These are phyloP conservation scores for Ameiurus melas DNA, from an alignment of 2,113 vertebrate species.

Conservation along the genomic window DNA sequence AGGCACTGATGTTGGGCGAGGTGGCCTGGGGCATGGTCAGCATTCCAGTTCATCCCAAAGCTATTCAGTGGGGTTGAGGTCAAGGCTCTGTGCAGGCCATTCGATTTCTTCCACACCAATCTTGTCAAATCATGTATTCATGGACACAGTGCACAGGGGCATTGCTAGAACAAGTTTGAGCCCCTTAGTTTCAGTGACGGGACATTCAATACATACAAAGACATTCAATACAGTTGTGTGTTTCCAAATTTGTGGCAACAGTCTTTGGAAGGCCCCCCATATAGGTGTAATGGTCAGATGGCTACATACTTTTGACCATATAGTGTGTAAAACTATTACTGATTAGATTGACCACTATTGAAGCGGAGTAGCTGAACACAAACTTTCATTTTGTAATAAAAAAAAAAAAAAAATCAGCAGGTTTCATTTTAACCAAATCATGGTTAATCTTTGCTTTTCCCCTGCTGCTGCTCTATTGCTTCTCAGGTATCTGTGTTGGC, in stretches of 20 bases:
- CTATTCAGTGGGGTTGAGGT: too few species aligned
- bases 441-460: background rate
- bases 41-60: too few species aligned
- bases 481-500: constrained; percentile 80
- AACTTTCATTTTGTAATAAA: background rate
- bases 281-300: background rate
- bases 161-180: background rate
- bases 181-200: background rate
- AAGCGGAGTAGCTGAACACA: background rate
- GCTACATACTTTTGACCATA: background rate
- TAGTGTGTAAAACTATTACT: background rate
- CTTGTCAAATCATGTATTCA: too few species aligned
- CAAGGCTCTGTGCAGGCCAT: too few species aligned
- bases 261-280: background rate
- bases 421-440: background rate
- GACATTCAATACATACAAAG: background rate
- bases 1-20: too few species aligned
- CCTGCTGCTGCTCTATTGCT: background rate
- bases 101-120: too few species aligned
- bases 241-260: background rate
- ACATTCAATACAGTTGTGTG: background rate
- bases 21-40: too few species aligned
- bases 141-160: too few species aligned
- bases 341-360: background rate
- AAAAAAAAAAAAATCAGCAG: background rate